Evolutionary conservation across 2,888 invertebrate genomes (phyloP).

Genomic region (Drosophila nigritarsus): DNA sequence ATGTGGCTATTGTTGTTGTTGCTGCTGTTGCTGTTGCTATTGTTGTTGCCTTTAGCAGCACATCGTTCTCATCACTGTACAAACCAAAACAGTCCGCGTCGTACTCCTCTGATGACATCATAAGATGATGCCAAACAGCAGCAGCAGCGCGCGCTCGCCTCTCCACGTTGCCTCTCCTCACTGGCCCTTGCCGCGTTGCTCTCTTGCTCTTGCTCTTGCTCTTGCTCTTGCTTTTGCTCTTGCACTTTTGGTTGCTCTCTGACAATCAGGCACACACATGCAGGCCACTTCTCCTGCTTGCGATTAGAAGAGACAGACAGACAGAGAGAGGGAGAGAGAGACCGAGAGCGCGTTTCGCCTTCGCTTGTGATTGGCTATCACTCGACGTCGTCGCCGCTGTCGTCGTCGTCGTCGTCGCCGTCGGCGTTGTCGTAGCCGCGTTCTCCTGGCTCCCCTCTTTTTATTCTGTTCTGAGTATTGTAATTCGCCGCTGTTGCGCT

Average conservation of each 20-base stretch:
- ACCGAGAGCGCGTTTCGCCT: constrained; percentile 46
- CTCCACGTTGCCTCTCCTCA: constrained; percentile 58
- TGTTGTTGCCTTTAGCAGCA: constrained; percentile 93
- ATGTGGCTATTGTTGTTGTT: constrained; percentile 84
- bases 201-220: constrained; percentile 13
- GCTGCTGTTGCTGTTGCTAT: constrained; percentile 88
- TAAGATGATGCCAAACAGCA: constrained; percentile 90
- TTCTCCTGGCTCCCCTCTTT: constrained; percentile 31
- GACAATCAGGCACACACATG: constrained; percentile 47
- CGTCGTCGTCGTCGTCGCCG: constrained; percentile 17
- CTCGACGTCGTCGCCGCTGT: constrained; percentile 22
- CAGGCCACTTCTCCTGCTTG: constrained; percentile 55
- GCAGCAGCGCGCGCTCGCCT: constrained; percentile 72
- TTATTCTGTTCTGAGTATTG: constrained; percentile 12
- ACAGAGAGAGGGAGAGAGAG: constrained; percentile 16
- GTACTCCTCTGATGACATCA: constrained; percentile 99
- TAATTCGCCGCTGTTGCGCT: constrained; percentile 59
- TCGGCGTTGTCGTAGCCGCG: constrained; percentile 9
- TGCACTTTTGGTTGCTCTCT: constrained; percentile 54
- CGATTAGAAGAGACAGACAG: constrained; percentile 21
- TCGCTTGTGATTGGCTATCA: constrained; percentile 48
- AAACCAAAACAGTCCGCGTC: constrained; percentile 96
- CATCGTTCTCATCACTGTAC: constrained; percentile 92
- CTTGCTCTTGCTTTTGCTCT: constrained; percentile 34
- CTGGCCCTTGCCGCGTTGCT: constrained; percentile 5